Conservation (phyloP, 2,797 vertebrate species). For the Mareca penelope region DNA sequence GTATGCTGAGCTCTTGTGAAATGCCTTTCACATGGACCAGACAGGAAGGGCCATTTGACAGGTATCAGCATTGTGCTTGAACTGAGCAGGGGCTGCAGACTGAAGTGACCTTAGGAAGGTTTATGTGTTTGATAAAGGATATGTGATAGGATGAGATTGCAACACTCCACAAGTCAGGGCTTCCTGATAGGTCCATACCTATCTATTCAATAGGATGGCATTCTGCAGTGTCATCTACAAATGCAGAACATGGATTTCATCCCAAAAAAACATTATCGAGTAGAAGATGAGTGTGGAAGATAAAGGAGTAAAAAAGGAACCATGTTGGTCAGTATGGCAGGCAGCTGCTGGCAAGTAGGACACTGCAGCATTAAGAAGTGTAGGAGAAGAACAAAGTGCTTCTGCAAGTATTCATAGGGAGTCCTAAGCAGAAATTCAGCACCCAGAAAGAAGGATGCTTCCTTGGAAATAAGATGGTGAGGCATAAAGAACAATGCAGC, state of each 20-base stretch:
- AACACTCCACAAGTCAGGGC: not conserved
- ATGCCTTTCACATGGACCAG: not conserved
- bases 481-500: not conserved
- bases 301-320: not conserved
- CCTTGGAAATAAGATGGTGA: not conserved
- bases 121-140: rapidly evolving
- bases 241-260: not conserved
- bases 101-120: not conserved
- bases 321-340: rapidly evolving
- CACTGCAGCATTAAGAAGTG: not conserved
- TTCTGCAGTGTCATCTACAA: not conserved
- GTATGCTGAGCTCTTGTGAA: not conserved
- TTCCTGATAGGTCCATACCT: not conserved
- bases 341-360: not conserved
- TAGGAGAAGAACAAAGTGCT: not conserved
- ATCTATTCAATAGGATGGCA: not conserved
- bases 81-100: not conserved
- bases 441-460: not conserved
- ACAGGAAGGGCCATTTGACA: not conserved
- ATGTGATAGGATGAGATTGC: not conserved
- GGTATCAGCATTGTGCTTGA: not conserved
- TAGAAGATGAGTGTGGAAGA: not conserved
- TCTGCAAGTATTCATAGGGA: not conserved
- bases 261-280: not conserved
- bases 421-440: not conserved